A percentile compares a stretch with the other conserved stretches of the same genome.
These are phyloP conservation scores for Cyprinus carpio DNA, from an alignment of 2,113 vertebrate species.

Conservation along the genomic window DNA sequence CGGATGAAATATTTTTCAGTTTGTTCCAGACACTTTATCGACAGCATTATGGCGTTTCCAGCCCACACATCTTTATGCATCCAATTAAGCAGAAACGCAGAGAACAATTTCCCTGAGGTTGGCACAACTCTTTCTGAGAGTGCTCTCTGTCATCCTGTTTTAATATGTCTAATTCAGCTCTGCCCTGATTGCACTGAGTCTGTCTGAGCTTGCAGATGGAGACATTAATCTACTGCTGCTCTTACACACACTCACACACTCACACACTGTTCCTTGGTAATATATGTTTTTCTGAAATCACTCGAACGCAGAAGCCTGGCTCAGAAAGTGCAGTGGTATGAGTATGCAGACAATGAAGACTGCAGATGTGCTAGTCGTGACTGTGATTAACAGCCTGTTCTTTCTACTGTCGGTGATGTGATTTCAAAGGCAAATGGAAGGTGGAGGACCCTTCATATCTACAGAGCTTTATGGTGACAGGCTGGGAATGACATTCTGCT, in stretches of 20 bases:
- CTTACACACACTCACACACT: constrained; percentile 4
- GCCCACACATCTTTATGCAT: constrained; percentile 47
- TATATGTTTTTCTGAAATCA: constrained; percentile 39
- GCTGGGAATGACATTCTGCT: constrained; percentile 39
- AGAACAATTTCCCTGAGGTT: constrained; percentile 52
- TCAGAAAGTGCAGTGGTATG: constrained; percentile 24
- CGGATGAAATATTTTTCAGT: constrained; percentile 29
- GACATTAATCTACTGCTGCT: constrained; percentile 47
- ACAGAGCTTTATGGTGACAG: constrained; percentile 4
- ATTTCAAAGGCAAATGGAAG: constrained; percentile 14
- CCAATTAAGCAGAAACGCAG: constrained; percentile 57
- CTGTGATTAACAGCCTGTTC: constrained; percentile 31
- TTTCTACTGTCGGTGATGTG: constrained; percentile 23
- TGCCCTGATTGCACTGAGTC: constrained; percentile 54
- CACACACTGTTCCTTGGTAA: constrained; percentile 24
- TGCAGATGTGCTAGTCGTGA: constrained; percentile 5
- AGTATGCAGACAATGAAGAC: constrained; percentile 35
- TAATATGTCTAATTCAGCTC: constrained; percentile 58
- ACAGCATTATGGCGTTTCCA: constrained; percentile 35
- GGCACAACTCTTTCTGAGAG: constrained; percentile 55
- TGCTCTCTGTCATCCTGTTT: constrained; percentile 49
- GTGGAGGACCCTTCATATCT: constrained; percentile 15
- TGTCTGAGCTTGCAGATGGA: constrained; percentile 48
- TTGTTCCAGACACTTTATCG: constrained; percentile 35
- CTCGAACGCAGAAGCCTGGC: constrained; percentile 31